Evolutionary conservation across 2,797 vertebrate species (phyloP).

Genomic region (Loris lydekkerianus): DNA sequence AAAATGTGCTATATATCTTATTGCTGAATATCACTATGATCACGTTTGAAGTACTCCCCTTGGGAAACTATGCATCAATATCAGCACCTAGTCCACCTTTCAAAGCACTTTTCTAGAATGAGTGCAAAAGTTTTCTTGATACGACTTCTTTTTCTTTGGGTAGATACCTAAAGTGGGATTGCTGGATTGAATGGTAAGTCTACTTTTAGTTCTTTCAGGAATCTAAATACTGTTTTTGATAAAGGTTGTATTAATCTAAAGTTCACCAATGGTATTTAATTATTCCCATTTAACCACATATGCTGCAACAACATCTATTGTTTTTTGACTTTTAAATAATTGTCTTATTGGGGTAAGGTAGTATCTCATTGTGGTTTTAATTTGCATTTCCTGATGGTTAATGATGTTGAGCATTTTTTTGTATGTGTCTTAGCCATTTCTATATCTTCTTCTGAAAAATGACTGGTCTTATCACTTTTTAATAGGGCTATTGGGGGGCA

Average conservation of each 20-base stretch:
- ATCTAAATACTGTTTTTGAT: not conserved
- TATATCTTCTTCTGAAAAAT: not conserved
- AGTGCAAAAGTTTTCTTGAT: not conserved
- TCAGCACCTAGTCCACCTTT: too few relatives aligned
- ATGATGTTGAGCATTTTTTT: not conserved
- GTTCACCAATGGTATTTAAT: not conserved
- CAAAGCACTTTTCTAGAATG: not conserved
- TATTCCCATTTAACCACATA: not conserved
- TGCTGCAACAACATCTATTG: not conserved
- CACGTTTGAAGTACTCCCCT: too few relatives aligned
- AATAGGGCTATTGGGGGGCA: not conserved
- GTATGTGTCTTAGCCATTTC: not conserved
- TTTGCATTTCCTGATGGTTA: not conserved
- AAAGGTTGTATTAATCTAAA: not conserved
- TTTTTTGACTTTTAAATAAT: not conserved
- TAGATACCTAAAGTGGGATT: not conserved
- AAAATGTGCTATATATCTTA: too few relatives aligned
- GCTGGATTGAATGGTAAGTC: not conserved
- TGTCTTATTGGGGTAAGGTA: not conserved
- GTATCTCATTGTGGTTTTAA: not conserved
- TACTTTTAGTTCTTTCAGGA: not conserved
- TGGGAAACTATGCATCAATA: too few relatives aligned
- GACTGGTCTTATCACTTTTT: not conserved
- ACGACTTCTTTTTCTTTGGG: not conserved
- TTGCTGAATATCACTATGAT: too few relatives aligned